Conservation (phyloP, 2,888 invertebrate genomes). For the Caenorhabditis sinica region DNA sequence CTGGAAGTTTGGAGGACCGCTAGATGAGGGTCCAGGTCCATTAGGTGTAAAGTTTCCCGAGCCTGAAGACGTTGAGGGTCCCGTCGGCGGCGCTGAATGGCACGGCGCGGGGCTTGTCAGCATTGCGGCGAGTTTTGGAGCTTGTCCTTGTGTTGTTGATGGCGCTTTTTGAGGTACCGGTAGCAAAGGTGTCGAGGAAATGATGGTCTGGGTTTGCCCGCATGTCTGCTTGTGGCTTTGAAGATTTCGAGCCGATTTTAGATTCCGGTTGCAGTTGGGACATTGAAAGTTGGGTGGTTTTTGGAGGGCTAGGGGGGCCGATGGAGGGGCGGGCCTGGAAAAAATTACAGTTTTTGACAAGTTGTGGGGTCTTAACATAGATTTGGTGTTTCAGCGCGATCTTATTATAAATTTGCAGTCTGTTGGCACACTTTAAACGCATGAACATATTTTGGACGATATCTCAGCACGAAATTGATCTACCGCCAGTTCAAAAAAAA, state of each 20-base stretch:
- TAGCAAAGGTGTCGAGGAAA: background rate
- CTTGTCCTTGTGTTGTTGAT: conserved; percentile 38
- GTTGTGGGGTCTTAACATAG: background rate
- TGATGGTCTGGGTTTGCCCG: conserved; percentile 1
- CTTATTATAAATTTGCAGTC: no score
- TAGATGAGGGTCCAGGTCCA: no score
- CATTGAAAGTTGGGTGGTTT: conserved; percentile 18
- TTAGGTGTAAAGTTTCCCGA: background rate
- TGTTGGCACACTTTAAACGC: no score
- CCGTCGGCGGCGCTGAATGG: conserved; percentile 9
- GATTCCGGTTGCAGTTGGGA: conserved; percentile 26
- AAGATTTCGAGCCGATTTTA: conserved; percentile 35
- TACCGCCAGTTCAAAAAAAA: no score
- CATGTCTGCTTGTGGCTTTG: conserved; percentile 42
- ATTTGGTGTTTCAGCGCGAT: no score
- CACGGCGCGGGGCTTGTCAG: conserved; percentile 25
- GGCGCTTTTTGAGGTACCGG: background rate
- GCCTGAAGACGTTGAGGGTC: background rate
- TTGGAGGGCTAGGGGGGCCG: background rate
- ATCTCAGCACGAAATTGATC: no score
- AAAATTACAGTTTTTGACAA: background rate
- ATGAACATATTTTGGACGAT: no score
- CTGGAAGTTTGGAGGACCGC: background rate
- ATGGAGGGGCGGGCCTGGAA: conserved; percentile 13
- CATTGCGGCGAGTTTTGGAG: conserved; percentile 30